These are phyloP conservation scores for Dipodomys stephensi DNA, from an alignment of 2,113 vertebrate genomes.

Conservation along the genomic window DNA sequence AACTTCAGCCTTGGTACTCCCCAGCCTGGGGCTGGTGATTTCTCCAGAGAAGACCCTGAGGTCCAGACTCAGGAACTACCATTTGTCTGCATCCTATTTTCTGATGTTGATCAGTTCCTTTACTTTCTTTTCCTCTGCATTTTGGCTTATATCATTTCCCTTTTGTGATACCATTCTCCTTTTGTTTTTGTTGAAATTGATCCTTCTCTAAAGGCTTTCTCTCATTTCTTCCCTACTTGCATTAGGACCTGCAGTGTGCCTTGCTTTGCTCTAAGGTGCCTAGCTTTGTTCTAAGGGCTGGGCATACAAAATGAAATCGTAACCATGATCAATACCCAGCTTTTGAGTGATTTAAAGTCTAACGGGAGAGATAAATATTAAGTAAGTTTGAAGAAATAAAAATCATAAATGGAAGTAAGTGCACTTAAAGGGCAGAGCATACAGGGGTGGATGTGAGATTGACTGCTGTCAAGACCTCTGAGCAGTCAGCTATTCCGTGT, in stretches of 20 bases:
- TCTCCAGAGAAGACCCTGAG: background rate
- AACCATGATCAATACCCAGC: background rate
- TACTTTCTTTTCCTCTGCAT: background rate
- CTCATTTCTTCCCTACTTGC: background rate
- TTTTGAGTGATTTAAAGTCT: constrained; percentile 3
- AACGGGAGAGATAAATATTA: background rate
- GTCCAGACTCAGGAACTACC: background rate
- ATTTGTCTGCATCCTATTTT: background rate
- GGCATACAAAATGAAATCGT: background rate
- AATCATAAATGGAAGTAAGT: background rate
- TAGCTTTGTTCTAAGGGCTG: background rate
- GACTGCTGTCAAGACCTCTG: background rate
- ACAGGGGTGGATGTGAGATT: rapidly evolving
- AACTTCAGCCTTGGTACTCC: background rate
- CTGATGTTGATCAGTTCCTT: background rate
- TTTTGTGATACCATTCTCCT: background rate
- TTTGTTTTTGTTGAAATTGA: constrained; percentile 16
- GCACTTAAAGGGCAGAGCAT: background rate
- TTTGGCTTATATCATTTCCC: background rate
- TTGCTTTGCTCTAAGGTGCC: background rate
- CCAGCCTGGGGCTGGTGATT: background rate
- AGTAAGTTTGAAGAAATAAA: background rate
- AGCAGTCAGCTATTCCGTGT: background rate
- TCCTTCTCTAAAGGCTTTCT: background rate
- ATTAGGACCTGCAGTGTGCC: background rate